phyloP scores from a whole-genome alignment of 2,113 vertebrate genomes.

The Limnothrissa miodon region DNA sequence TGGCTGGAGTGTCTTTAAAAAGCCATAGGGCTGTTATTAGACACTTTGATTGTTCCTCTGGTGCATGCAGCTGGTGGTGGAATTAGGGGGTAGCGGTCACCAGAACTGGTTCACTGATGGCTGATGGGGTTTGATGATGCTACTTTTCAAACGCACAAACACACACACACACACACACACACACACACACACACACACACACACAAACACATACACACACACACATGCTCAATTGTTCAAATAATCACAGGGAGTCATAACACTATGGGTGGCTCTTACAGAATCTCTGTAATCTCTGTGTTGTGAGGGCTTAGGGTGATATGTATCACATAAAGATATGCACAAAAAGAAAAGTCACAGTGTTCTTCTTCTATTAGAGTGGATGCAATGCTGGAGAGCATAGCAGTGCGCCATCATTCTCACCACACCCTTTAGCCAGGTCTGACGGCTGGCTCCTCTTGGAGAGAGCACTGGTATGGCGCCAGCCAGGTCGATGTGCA shows the following conservation, averaged over 20 bases:
- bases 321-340: background rate
- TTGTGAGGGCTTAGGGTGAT: background rate
- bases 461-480: background rate
- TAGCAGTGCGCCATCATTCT: background rate
- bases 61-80: background rate
- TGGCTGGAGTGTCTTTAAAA: background rate
- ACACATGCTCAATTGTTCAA: background rate
- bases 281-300: background rate
- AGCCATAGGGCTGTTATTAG: background rate
- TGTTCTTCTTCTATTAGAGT: background rate
- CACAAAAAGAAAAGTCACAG: background rate
- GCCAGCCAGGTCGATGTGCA: background rate
- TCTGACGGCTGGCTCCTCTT: background rate
- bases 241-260: background rate
- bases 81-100: background rate
- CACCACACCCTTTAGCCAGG: constrained; percentile 12
- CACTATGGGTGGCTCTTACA: background rate
- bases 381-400: background rate
- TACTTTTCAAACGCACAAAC: background rate
- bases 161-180: background rate
- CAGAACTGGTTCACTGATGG: background rate
- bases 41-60: background rate
- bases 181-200: background rate
- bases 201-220: background rate
- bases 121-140: constrained; percentile 8